Base-by-base conservation (phyloP, 2,888 invertebrate species). In the Netelia inedita region DNA sequence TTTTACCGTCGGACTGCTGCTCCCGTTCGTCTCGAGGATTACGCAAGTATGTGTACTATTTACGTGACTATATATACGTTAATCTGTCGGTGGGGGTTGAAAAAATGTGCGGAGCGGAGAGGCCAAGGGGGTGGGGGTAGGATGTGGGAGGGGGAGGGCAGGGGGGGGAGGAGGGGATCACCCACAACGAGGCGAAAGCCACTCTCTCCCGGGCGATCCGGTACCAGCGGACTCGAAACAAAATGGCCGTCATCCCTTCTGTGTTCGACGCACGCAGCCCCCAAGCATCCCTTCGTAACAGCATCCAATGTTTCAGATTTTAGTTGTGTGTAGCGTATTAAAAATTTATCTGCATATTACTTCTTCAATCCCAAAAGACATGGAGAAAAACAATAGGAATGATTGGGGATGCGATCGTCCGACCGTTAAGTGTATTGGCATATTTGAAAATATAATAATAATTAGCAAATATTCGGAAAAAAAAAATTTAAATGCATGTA, bases 11-110 rank as follows among this genome's bases (percentile, higher is more conserved):
- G 82, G 85, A 79, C 57, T 50, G 59, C 53, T 66, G 72, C 43
- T 75, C 68, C 81, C 78, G 83, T 83, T 85, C 85, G 85, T 80
- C 82, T 79, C 81, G 65, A 71, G 83, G 81, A 76, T 81, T 82
- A 78, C 57, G 50, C 55, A 50, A 55, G 46, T 65, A 72, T 73
- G 41, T 41, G 68, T 57, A 68, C 69, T 55, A 68, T 76, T 78
- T 79, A 41, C 65, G 55, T 72, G 28, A 21, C 59, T 76, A 59
- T 68, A 68, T 75, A 72, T 57, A 72, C 79, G 74, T 72, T 80
- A 80, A 83, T 80, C 75, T 79, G 41, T 57, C 71, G 63, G 85
- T 76, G 86, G 82, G 85, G 83, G 73, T 85, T 85, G 72, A 85
- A 85, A 82, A 85, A 84, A 84, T 79, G 57, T 73, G 41, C 21